Percentiles rank a stretch among this genome's conserved stretches.
These are phyloP conservation scores for Brachyrhaphis roseni DNA, from an alignment of 2,797 vertebrate genomes.

Conservation along the genomic window DNA sequence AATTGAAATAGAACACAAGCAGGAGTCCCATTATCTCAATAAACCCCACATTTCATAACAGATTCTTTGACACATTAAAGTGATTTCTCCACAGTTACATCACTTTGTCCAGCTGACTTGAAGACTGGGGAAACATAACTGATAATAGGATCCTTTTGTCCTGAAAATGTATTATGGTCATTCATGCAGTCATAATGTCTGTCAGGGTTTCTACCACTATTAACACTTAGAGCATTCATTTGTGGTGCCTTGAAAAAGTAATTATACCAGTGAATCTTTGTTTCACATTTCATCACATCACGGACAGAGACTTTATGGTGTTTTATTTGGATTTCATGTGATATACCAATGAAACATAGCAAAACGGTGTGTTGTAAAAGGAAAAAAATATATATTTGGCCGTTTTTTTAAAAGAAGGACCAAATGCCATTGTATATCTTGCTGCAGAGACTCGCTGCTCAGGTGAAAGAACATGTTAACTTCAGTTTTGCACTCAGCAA, in stretches of 20 bases:
- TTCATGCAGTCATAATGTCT: slow-evolving; percentile 12
- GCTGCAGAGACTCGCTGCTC: neutral
- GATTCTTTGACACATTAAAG: slow-evolving; percentile 62
- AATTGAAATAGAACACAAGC: slow-evolving; percentile 58
- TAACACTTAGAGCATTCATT: neutral
- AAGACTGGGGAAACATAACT: slow-evolving; percentile 46
- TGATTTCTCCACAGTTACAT: slow-evolving; percentile 78
- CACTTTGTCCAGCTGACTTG: slow-evolving; percentile 63
- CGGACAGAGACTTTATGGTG: neutral
- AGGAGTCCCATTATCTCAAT: slow-evolving; percentile 73
- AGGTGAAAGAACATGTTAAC: neutral
- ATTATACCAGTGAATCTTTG: neutral
- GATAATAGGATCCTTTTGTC: slow-evolving; percentile 51
- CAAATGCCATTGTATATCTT: neutral
- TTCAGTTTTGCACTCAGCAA: neutral
- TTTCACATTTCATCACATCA: neutral
- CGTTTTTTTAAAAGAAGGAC: neutral
- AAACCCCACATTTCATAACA: slow-evolving; percentile 62
- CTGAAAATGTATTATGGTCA: slow-evolving; percentile 27
- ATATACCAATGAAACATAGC: neutral
- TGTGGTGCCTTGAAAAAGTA: neutral
- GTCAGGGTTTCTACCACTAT: neutral
- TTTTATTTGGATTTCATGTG: neutral
- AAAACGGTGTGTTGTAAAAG: neutral
- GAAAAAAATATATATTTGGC: neutral